Percentiles rank a stretch among this genome's conserved stretches.
phyloP scores from a whole-genome alignment of 2,888 invertebrate genomes.

The Nomada ferruginata region DNA sequence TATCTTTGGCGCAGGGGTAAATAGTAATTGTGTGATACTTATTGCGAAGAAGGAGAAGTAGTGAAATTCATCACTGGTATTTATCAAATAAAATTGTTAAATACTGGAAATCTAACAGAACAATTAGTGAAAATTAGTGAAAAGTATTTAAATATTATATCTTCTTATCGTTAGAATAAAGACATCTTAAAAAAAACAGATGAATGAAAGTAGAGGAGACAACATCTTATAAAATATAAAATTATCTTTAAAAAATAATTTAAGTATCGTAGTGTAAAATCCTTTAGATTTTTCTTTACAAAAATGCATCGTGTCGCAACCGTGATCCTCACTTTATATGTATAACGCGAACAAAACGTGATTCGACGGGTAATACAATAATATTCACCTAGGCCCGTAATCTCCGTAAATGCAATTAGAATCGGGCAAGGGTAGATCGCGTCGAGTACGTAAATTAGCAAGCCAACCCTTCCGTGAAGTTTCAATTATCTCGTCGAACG shows the following conservation, averaged over 20 bases:
- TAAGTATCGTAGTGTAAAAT: too few species aligned
- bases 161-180: too few species aligned
- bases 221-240: too few species aligned
- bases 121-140: too few species aligned
- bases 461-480: constrained; percentile 52
- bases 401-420: constrained; percentile 26
- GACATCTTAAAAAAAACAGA: too few species aligned
- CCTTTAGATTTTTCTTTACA: too few species aligned
- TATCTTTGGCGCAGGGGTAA: neutral
- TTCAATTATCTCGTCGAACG: constrained; percentile 55
- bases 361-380: neutral
- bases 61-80: neutral
- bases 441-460: constrained; percentile 49
- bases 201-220: too few species aligned
- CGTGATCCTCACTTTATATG: too few species aligned
- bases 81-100: too few species aligned
- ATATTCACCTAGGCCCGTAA: neutral
- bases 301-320: neutral
- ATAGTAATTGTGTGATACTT: neutral
- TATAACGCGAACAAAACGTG: neutral
- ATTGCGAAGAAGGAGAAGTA: neutral
- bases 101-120: too few species aligned
- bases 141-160: too few species aligned
- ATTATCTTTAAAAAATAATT: too few species aligned
- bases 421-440: constrained; percentile 10